Conservation (phyloP, 2,797 vertebrate species). For the Centropyge bicolor region DNA sequence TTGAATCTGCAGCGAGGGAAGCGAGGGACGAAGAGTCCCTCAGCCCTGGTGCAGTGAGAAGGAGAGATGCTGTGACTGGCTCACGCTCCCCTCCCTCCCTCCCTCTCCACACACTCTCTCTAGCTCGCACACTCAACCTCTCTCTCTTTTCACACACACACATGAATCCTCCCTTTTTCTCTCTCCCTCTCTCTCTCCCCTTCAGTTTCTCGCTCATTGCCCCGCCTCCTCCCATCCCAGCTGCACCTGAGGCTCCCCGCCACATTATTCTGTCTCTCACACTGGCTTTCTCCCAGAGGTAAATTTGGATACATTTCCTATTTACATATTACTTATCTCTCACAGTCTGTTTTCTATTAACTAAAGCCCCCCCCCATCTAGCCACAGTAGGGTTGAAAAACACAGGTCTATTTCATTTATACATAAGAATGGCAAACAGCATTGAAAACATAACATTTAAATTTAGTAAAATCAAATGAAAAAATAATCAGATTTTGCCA, state of each 20-base stretch:
- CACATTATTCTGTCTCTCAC: slow-evolving; percentile 76
- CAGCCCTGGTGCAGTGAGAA: slow-evolving; percentile 85
- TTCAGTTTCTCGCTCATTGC: slow-evolving; percentile 59
- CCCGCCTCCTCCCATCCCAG: slow-evolving; percentile 79
- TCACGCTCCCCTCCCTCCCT: slow-evolving; percentile 83
- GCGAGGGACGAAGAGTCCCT: slow-evolving; percentile 79
- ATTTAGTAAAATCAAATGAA: slow-evolving; percentile 29
- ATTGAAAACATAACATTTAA: not conserved
- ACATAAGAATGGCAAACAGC: not conserved
- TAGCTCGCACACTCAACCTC: slow-evolving; percentile 71
- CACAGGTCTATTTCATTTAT: not conserved
- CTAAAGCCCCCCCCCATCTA: slow-evolving; percentile 31
- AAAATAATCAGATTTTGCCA: not conserved
- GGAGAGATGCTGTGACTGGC: slow-evolving; percentile 88
- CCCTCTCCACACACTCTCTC: slow-evolving; percentile 73
- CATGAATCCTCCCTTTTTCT: slow-evolving; percentile 56
- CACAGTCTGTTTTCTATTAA: slow-evolving; percentile 68
- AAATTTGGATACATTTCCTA: slow-evolving; percentile 87
- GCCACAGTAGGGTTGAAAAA: not conserved
- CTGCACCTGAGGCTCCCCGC: slow-evolving; percentile 89
- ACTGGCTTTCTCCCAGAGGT: slow-evolving; percentile 78
- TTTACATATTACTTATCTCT: slow-evolving; percentile 81
- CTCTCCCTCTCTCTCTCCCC: slow-evolving; percentile 43
- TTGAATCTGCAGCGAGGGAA: slow-evolving; percentile 80
- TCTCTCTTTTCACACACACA: slow-evolving; percentile 43